These are phyloP conservation scores for Leptodirus hochenwartii DNA, from an alignment of 2,888 invertebrate species.

Conservation along the genomic window DNA sequence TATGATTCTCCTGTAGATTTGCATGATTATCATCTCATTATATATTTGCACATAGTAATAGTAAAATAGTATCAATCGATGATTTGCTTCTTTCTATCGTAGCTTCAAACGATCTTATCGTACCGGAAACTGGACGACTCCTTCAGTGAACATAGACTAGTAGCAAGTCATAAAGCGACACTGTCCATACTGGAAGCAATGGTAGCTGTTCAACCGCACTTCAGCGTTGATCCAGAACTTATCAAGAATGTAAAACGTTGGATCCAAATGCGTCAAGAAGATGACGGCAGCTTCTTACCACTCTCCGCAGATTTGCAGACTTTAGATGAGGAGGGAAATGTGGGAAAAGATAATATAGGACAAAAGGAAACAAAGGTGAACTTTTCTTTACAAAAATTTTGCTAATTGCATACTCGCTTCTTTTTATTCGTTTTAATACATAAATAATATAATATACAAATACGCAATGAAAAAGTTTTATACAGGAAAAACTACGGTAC, in stretches of 20 bases:
- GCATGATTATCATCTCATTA: too few species aligned
- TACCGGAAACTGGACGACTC: conserved; percentile 46
- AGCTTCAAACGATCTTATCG: conserved; percentile 41
- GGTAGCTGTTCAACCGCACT: conserved; percentile 39
- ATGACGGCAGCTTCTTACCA: conserved; percentile 41
- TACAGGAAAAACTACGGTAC: too few species aligned
- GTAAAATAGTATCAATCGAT: not conserved
- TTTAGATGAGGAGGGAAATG: conserved; percentile 7
- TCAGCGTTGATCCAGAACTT: conserved; percentile 40
- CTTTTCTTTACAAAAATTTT: too few species aligned
- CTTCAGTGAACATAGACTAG: conserved; percentile 44
- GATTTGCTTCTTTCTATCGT: conserved; percentile 18
- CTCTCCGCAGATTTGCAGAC: conserved; percentile 36
- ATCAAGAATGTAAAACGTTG: conserved; percentile 39
- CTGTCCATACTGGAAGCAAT: conserved; percentile 40
- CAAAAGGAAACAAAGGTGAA: too few species aligned
- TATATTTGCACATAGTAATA: too few species aligned
- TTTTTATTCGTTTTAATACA: too few species aligned
- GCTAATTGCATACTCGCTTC: too few species aligned
- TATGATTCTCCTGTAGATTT: too few species aligned
- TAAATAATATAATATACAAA: too few species aligned
- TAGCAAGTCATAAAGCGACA: conserved; percentile 40
- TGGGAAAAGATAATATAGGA: conserved; percentile 4
- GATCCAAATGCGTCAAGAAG: conserved; percentile 37
- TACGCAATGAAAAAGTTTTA: too few species aligned